These are phyloP conservation scores for Nixonia krombeini DNA, from an alignment of 1,140 invertebrate genomes.

Conservation along the genomic window DNA sequence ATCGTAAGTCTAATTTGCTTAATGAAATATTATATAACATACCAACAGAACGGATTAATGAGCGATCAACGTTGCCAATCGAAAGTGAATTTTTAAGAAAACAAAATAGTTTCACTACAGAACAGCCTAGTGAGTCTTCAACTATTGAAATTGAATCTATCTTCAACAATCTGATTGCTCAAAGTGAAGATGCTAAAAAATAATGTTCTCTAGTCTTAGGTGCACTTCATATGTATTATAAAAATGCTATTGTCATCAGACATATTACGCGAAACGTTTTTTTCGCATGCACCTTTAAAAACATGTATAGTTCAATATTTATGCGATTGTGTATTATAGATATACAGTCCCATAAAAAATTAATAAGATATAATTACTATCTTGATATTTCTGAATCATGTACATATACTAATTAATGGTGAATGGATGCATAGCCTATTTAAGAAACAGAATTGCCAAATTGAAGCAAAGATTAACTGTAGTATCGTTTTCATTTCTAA, in stretches of 20 bases:
- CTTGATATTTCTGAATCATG: slow-evolving; percentile 29
- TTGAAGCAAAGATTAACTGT: slow-evolving; percentile 40
- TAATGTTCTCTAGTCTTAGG: slow-evolving; percentile 44
- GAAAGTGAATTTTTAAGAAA: slow-evolving; percentile 59
- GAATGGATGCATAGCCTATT: slow-evolving; percentile 23
- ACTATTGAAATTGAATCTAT: slow-evolving; percentile 70
- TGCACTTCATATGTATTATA: not conserved
- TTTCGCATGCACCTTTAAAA: slow-evolving; percentile 29
- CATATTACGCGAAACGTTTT: no score
- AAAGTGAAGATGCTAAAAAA: slow-evolving; percentile 26
- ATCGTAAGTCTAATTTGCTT: slow-evolving; percentile 34
- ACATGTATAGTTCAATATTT: slow-evolving; percentile 22
- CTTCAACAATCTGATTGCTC: slow-evolving; percentile 62
- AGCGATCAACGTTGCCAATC: slow-evolving; percentile 64
- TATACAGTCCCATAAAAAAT: no score
- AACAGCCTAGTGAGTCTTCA: slow-evolving; percentile 61
- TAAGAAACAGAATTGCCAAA: slow-evolving; percentile 18
- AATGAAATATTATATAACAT: slow-evolving; percentile 58
- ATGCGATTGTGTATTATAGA: no score
- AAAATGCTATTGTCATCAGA: slow-evolving; percentile 17
- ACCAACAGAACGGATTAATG: slow-evolving; percentile 54
- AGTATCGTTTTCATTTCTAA: slow-evolving; percentile 66
- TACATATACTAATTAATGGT: slow-evolving; percentile 34
- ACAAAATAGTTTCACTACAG: slow-evolving; percentile 56
- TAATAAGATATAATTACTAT: no score